Evolutionary conservation across 2,113 vertebrate genomes (phyloP), one percentile per base, ranked within the genome.

Genomic region (Poeciliopsis retropinna): DNA sequence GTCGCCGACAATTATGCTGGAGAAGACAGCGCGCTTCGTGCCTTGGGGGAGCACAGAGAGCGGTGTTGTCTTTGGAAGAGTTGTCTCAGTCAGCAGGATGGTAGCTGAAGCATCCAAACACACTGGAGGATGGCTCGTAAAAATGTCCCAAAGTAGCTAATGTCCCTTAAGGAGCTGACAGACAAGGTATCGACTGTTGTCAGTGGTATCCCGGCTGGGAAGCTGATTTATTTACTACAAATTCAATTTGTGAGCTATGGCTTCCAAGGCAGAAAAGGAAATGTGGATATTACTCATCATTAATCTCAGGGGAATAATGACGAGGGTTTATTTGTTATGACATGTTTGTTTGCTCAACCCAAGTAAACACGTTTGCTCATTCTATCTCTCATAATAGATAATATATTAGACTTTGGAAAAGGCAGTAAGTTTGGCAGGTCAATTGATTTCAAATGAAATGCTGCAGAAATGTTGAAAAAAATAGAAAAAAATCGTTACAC

Each of bases 151-250:
- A 87, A 88, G 77, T 70, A 73, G 29, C 68, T 87, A 13, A 88
- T 88, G 85, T n/a, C 85, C 75, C 88, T 77, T 80, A 85, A 89
- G 64, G 14, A 81, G 76, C 74, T 60, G 15, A 65, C 72, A 80
- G n/a, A 87, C 84, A 85, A 68, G 29, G 62, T 54, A 77, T 66
- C 34, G 70, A 54, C 31, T 85, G 78, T 80, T 82, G 77, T 81
- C 78, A 47, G 72, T 29, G 61, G 72, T 29, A 31, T 77, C 70
- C 30, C 9, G 66, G 39, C 39, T 30, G 70, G 60, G 51, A 64
- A 88, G 72, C 29, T 22, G 13, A 37, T 17, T 70, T 9, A 79
- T 80, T 86, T 65, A 47, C 37, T 32, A 79, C 57, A 86, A 88
- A 89, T 75, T n/a, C 7, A 76, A 91, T 92, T 88, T 82, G 82